Evolutionary conservation across 2,113 vertebrate species (phyloP), one percentile per base, ranked within the genome.

Genomic region (Nyctereutes procyonoides): DNA sequence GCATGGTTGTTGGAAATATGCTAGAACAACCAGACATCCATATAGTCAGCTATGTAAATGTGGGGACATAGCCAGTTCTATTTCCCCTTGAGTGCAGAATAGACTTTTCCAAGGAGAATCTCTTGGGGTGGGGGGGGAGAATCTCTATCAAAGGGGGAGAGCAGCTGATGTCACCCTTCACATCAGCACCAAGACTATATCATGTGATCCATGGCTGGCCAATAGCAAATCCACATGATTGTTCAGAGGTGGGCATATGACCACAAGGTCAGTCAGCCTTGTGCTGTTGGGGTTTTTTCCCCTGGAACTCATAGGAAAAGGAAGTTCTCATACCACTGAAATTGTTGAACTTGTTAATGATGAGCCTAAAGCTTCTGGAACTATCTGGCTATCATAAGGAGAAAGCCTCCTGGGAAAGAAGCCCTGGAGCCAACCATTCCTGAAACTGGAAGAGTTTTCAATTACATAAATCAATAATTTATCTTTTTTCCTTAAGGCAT

Each of bases 291-390:
- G 3, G 22, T 16, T 77, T 35, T 80, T 77, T 74, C 35, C 89
- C 48, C 81, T 93, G 79, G 51, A 73, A 88, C 38, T 67, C 51
- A 88, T 84, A 38, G 48, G 76, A 97, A 95, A 53, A 38, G 56
- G 35, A 93, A 48, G 20, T n/a, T 88, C 51, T 79, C 28, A 10
- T 58, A 51, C 48, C 48, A 71, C 32, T 60, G 71, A 77, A 95
- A 95, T 88, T 92, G 87, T 55, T 63, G 10, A 93, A 43, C 76
- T 19, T 51, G 51, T 62, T 56, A 26, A 35, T 5, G 9, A 65
- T 30, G 28, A 90, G 73, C 10, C 79, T 53, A 16, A 38, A 65
- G 79, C 19, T 5, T 0, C 14, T 43, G 65, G 65, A 90, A 62
- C 38, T 20, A 22, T 24, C 63, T 35, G 13, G 19, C n/a, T 17